Evolutionary conservation across 2,797 vertebrate species (phyloP), one percentile per base, ranked within the genome.

Genomic region (Picus viridis): DNA sequence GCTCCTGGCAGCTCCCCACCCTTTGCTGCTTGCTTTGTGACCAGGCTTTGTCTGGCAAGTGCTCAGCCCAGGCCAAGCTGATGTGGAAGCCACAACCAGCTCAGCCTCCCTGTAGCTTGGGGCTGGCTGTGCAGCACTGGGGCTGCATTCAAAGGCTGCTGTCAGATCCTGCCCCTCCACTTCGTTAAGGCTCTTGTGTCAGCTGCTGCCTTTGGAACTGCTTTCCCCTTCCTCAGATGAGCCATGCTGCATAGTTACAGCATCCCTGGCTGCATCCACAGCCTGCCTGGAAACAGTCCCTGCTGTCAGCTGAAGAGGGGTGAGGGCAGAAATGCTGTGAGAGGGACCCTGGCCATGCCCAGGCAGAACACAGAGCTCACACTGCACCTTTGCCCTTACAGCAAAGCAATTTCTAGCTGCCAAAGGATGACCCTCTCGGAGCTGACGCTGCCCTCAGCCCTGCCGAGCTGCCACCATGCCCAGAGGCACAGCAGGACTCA

Each of bases 111-210:
- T 77, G 32, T 91, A 88, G 43, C 85, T 2, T 14, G 15, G 62
- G 53, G 30, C 91, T 86, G 67, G 86, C 92, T 87, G 90, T 94
- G 62, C 15, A 86, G 53, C 72, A 80, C 45, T 47, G 45, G 45
- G 58, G 77, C 76, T 93, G 24, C 82, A 67, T 68, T 81, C 53
- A 87, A 82, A 91, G 67, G 15, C 61, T 70, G 62, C 72, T 94
- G 91, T 90, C 92, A 86, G 93, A 71, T 79, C 92, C 92, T 86
- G 34, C 68, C 39, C 90, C 56, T 92, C 29, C 23, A 83, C 59
- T 87, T 92, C 94, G 95, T 94, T 95, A 86, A 95, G 94, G 51
- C 22, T 95, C 61, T 89, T 94, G 94, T 88, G 89, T 87, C 82
- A 95, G 84, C 80, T 83, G 70, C 70, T 90, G 57, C 63, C 85